Evolutionary conservation across 2,113 vertebrate species (phyloP), one percentile per base, ranked within the genome.

Genomic region (Felis chaus): DNA sequence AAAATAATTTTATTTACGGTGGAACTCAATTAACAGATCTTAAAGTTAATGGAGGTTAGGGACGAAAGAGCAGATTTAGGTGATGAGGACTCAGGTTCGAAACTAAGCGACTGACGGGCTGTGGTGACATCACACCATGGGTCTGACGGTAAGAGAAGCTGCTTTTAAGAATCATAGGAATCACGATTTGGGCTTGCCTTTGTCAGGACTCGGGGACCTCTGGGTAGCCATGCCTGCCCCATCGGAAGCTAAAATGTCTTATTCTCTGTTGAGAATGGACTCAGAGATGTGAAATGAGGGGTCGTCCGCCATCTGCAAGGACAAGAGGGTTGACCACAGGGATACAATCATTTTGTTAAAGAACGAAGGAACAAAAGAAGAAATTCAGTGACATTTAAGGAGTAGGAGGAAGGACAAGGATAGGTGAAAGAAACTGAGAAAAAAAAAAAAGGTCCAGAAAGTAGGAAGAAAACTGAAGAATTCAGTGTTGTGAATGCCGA

Each of bases 391-490:
- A 82, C 76, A 65, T 53, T 90, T 89, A 92, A 74, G 57, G 2
- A 7, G 29, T 65, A 68, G 15, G 2, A 96, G 18, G 7, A 83
- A 48, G 15, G 81, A 80, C 45, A 91, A 71, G 66, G 50, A 14
- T 63, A 69, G 63, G 50, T 73, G 82, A 93, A 65, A 53, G n/a
- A 93, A 95, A 95, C 19, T 57, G 57, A 80, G 65, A 89, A 95
- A 36, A 95, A 36, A 95, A 36, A 96, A 96, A 91, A 53, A 23
- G 19, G 63, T 53, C 57, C 73, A 53, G 25, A 69, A 80, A 71
- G 29, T 50, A 45, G 29, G 10, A 89, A 84, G 55, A 84, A 94
- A 87, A 89, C 23, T 53, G 78, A 81, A 85, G 25, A 29, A 82
- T 79, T 68, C 53, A 36, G 8, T 45, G 16, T 27, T 95, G 63